These are phyloP conservation scores for Muraenolepis orangiensis DNA, from an alignment of 2,797 vertebrate genomes.

Conservation along the genomic window DNA sequence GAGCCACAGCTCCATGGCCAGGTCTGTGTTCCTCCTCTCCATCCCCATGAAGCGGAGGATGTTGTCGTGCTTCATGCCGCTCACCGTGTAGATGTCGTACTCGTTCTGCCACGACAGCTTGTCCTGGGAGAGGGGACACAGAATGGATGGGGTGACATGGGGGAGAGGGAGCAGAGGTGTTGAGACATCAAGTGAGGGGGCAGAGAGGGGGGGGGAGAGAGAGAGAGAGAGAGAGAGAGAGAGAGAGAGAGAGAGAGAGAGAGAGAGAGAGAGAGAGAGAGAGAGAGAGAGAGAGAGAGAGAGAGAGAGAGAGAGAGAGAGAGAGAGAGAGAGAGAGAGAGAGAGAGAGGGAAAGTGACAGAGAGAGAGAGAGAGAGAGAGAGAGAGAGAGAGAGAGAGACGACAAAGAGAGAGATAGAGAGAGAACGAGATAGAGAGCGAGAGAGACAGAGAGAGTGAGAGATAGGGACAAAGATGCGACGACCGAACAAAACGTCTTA, in stretches of 20 bases:
- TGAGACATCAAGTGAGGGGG: too few relatives aligned
- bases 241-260: background rate
- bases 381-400: background rate
- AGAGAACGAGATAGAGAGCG: background rate
- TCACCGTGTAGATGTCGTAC: constrained; percentile 92
- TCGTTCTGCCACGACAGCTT: constrained; percentile 99
- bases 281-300: background rate
- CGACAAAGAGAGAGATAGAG: background rate
- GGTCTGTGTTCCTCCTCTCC: constrained; percentile 91
- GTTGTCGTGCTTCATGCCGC: constrained; percentile 97
- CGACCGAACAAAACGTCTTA: background rate
- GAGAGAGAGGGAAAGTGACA: too few relatives aligned
- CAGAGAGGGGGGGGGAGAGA: background rate
- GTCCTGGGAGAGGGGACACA: constrained; percentile 70
- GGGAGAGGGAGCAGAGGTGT: background rate
- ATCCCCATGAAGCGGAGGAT: constrained; percentile 92
- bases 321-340: background rate
- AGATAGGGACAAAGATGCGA: too few relatives aligned
- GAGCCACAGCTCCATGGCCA: constrained; percentile 95
- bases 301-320: background rate
- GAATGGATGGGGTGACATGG: background rate
- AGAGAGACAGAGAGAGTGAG: background rate
- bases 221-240: background rate
- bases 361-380: background rate
- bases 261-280: background rate